phyloP scores from a whole-genome alignment of 2,888 invertebrate species.

The Apotomis turbidana region DNA sequence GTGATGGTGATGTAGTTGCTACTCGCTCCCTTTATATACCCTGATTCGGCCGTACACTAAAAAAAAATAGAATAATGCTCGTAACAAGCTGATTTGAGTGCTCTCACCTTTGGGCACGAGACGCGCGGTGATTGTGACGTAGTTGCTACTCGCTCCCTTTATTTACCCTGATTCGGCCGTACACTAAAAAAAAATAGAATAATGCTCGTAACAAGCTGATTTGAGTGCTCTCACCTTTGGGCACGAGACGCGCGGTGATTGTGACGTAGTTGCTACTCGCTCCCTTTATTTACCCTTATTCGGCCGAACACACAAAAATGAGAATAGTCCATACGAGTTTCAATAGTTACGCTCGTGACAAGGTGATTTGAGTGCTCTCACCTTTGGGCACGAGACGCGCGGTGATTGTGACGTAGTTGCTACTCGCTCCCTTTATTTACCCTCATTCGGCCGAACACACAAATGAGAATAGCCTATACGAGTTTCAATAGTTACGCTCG shows the following conservation, averaged over 20 bases:
- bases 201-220: no score
- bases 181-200: no score
- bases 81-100: conserved; percentile 49
- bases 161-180: conserved; percentile 33
- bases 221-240: conserved; percentile 59
- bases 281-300: conserved; percentile 32
- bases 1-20: conserved; percentile 20
- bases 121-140: conserved; percentile 38
- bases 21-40: conserved; percentile 27
- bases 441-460: conserved; percentile 27
- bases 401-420: conserved; percentile 21
- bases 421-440: conserved; percentile 27
- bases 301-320: background rate
- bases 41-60: conserved; percentile 27
- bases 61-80: no score
- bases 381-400: conserved; percentile 56
- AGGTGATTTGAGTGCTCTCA: conserved; percentile 56
- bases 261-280: conserved; percentile 26
- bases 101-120: conserved; percentile 62
- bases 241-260: conserved; percentile 48
- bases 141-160: conserved; percentile 18
- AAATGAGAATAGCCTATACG: background rate
- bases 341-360: background rate
- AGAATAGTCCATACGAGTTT: background rate
- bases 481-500: conserved; percentile 11